Conservation (phyloP, 1,140 invertebrate species). For the Onthophagus taurus region DNA sequence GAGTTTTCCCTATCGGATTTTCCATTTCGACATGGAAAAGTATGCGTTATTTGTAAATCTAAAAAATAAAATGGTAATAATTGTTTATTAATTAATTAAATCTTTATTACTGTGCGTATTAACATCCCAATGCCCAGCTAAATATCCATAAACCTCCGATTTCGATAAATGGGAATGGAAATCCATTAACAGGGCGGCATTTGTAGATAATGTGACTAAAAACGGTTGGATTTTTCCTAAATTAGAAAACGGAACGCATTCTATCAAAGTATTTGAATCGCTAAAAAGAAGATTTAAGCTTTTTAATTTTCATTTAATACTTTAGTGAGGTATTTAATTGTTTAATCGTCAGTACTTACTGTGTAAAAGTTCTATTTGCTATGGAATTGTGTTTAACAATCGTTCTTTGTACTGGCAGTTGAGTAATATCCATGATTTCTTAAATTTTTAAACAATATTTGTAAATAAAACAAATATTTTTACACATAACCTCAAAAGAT, state of each 20-base stretch:
- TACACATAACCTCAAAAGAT: too few species aligned
- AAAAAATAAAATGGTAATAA: neutral
- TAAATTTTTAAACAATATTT: too few species aligned
- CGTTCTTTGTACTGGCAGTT: conserved; percentile 31
- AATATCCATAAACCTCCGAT: conserved; percentile 87
- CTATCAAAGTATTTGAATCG: conserved; percentile 79
- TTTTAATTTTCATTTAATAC: neutral
- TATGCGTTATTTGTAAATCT: conserved; percentile 79
- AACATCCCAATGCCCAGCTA: conserved; percentile 90
- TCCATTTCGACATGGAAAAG: conserved; percentile 79
- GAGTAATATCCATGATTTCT: too few species aligned
- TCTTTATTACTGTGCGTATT: conserved; percentile 77
- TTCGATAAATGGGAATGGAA: conserved; percentile 89
- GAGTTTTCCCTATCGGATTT: conserved; percentile 66
- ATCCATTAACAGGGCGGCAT: conserved; percentile 80
- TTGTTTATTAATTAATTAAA: neutral
- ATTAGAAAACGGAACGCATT: conserved; percentile 76
- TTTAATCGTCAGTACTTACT: conserved; percentile 44
- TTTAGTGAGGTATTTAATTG: neutral
- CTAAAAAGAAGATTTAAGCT: conserved; percentile 42
- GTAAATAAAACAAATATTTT: too few species aligned
- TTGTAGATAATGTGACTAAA: conserved; percentile 77
- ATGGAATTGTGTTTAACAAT: conserved; percentile 60
- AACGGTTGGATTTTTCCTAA: conserved; percentile 88
- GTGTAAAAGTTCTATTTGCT: conserved; percentile 56